Base-by-base conservation (phyloP, 2,113 vertebrate species). In the pig (Sus scrofa) region DNA sequence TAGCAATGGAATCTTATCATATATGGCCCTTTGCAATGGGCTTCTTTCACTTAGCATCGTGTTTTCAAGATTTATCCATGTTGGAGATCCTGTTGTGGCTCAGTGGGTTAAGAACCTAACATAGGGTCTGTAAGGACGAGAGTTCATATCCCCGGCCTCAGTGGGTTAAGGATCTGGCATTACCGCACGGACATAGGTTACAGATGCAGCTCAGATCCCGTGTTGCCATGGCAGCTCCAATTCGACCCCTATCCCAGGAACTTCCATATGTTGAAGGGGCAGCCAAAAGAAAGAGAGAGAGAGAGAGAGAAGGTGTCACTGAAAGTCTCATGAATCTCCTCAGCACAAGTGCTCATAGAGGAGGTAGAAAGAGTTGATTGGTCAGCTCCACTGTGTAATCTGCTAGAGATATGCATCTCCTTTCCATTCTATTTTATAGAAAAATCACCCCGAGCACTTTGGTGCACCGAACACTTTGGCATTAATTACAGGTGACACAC, bases 401-500 rank as follows among this genome's bases (percentile, higher is more conserved):
- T 37, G 90, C 73, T 27, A 22, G 39, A 65, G 54, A 54, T 4
- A 34, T 32, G 63, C 74, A 22, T 73, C 50, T 82, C 74, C 79
- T 78, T 34, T 79, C 37, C 68, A 79, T 70, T 84, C 90, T 70
- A 13, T 88, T 91, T 94, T 77, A 86, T 32, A 89, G 94, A 97
- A 97, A 97, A 94, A 94, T 89, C 73, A 89, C 82, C 70, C 75
- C 50, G 77, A 89, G 96, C 85, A 86, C 86, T 91, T 88, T 63
- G 86, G 50, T 65, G 78, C 62, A 75, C 56, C 1, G 68, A 83
- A 85, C 65, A 44, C 93, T 92, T 85, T 87, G 82, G 77, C 54
- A 87, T 74, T 95, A 95, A 97, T 93, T 93, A 93, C 77, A 96
- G 79, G 74, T 92, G 95, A 95, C 93, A 88, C 19, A 73, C 73